phyloP scores from a whole-genome alignment of 2,113 vertebrate species.

The Ursus arctos region DNA sequence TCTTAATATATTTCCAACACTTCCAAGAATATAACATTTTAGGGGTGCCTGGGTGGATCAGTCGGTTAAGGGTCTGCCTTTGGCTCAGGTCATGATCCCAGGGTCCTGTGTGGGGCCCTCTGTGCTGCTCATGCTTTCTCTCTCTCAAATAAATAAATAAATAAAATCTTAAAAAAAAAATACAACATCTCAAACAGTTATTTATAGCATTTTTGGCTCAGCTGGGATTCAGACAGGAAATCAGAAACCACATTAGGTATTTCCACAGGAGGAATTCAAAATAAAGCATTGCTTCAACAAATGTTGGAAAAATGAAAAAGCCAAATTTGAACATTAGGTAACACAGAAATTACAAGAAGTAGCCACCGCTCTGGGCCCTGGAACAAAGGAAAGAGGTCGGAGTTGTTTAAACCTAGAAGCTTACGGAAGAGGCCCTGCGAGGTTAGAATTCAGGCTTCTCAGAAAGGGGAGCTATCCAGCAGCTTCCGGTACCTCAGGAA shows the following conservation, averaged over 20 bases:
- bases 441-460: not conserved
- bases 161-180: not conserved
- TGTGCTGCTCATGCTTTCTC: not conserved
- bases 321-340: not conserved
- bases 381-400: not conserved
- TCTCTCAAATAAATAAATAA: not conserved
- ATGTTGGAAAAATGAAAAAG: not conserved
- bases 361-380: not conserved
- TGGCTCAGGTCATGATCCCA: not conserved
- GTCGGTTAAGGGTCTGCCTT: not conserved
- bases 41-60: not conserved
- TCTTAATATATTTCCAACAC: not conserved
- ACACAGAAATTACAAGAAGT: not conserved
- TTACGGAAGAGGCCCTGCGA: not conserved
- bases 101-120: not conserved
- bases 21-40: not conserved
- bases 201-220: slow-evolving; percentile 1
- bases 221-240: not conserved
- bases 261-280: not conserved
- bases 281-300: not conserved
- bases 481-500: not conserved
- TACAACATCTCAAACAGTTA: not conserved
- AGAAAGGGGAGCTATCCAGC: not conserved
- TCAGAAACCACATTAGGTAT: not conserved
- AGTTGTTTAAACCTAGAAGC: not conserved